Evolutionary conservation across 2,797 vertebrate genomes (phyloP), one percentile per base, ranked within the genome.

Genomic region (Alauda arvensis): DNA sequence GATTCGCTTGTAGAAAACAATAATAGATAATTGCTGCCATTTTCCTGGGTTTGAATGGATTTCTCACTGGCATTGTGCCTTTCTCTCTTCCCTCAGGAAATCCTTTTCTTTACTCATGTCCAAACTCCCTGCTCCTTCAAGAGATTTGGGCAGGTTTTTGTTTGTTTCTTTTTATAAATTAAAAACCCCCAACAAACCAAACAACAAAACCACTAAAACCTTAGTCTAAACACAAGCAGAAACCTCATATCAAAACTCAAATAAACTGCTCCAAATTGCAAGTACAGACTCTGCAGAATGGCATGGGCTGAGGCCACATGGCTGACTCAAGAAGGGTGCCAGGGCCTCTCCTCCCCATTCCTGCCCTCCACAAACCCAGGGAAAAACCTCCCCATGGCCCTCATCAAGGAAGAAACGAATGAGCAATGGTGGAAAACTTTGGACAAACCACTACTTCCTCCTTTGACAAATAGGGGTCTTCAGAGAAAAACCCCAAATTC

Each of bases 231-330:
- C 23, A 17, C 21, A 21, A 74, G 19, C 12, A n/a, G 43, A 68
- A 83, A n/a, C 3, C 5, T 39, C 13, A 20, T 31, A 28, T n/a
- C 34, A 43, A 46, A 81, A 76, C 14, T 39, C 14, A n/a, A 9
- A 12, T 29, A 46, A 56, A 4, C 12, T 45, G 29, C 72, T 59
- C 43, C 39, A 79, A 75, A 60, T 4, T 2, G 0, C 34, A 26
- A 61, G 19, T 0, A 1, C 1, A 4, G 51, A 31, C 8, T 28
- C 13, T 42, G 7, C 18, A 29, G 43, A 57, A 33, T 1, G 6
- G 6, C 5, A 4, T 59, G 33, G 29, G 24, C 42, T 49, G 52
- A 49, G 1, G 0, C 5, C 10, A 8, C 23, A 5, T 21, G 29
- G 10, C 33, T 29, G 18, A 2, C 15, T 55, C 24, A 11, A 56